Conservation (phyloP, 2,888 invertebrate genomes). For the Spilosoma lubricipeda region DNA sequence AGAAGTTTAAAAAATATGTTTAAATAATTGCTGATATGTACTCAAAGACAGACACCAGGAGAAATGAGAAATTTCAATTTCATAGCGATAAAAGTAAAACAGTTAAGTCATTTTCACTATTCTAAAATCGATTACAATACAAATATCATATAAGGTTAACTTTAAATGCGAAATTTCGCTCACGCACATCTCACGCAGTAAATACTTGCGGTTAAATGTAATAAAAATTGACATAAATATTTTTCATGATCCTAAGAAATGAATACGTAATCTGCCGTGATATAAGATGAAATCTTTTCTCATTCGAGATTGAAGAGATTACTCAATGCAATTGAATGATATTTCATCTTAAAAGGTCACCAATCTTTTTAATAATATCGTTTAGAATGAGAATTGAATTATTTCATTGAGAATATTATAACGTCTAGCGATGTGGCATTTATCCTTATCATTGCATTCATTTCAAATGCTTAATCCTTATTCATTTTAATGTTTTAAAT, state of each 20-base stretch:
- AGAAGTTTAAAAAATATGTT: too few relatives aligned
- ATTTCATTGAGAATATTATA: conserved; percentile 27
- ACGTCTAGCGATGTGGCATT: conserved; percentile 10
- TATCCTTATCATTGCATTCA: neutral
- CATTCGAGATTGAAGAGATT: conserved; percentile 54
- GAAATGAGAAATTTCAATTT: too few relatives aligned
- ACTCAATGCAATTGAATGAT: conserved; percentile 50
- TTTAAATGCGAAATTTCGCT: neutral
- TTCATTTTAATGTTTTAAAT: neutral
- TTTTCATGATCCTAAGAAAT: conserved; percentile 37
- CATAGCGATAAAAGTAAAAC: too few relatives aligned
- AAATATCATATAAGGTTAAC: neutral
- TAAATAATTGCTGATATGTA: too few relatives aligned
- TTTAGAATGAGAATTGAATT: conserved; percentile 39
- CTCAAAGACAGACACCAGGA: too few relatives aligned
- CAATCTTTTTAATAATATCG: conserved; percentile 44
- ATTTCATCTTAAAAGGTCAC: conserved; percentile 45
- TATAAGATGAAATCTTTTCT: conserved; percentile 47
- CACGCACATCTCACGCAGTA: neutral
- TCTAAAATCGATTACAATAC: neutral
- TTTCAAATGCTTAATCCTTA: neutral
- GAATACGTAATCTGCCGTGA: conserved; percentile 46
- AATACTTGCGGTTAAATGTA: neutral
- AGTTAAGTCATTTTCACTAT: neutral
- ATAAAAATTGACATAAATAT: conserved; percentile 13